Evolutionary conservation across 2,113 vertebrate genomes (phyloP).

Genomic region (Sigmodon hispidus): DNA sequence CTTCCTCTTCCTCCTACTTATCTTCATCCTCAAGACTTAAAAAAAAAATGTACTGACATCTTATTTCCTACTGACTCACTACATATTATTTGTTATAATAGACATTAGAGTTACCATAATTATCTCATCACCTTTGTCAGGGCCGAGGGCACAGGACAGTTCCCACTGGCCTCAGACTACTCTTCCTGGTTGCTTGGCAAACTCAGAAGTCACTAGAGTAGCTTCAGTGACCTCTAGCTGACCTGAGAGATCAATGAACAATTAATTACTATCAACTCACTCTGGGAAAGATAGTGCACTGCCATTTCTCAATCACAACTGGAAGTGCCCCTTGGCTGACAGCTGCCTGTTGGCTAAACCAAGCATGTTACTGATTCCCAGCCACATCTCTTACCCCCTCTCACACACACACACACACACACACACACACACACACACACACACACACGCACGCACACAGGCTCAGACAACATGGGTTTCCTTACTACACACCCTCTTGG

Average conservation of each 20-base stretch:
- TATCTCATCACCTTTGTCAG: constrained; percentile 60
- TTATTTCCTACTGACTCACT: constrained; percentile 15
- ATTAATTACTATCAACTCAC: constrained; percentile 87
- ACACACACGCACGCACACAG: not conserved
- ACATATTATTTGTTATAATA: constrained; percentile 63
- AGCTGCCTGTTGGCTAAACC: constrained; percentile 78
- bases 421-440: not conserved
- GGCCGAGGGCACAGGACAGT: constrained; percentile 65
- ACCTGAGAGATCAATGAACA: constrained; percentile 84
- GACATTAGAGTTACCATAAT: constrained; percentile 70
- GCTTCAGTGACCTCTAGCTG: constrained; percentile 76
- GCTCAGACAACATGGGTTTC: not conserved
- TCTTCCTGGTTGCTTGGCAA: constrained; percentile 32
- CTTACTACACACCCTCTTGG: too few species aligned
- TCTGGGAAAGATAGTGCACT: constrained; percentile 75
- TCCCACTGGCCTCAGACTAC: constrained; percentile 55
- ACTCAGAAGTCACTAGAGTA: constrained; percentile 67
- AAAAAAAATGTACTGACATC: not conserved
- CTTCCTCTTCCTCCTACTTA: not conserved
- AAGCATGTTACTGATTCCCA: constrained; percentile 28
- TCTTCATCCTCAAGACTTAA: not conserved
- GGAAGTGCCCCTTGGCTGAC: constrained; percentile 80
- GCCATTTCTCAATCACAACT: constrained; percentile 84
- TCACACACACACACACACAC: not conserved
- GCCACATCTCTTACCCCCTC: not conserved